phyloP scores from a whole-genome alignment of 1,140 invertebrate species.

The Drusus annulatus region DNA sequence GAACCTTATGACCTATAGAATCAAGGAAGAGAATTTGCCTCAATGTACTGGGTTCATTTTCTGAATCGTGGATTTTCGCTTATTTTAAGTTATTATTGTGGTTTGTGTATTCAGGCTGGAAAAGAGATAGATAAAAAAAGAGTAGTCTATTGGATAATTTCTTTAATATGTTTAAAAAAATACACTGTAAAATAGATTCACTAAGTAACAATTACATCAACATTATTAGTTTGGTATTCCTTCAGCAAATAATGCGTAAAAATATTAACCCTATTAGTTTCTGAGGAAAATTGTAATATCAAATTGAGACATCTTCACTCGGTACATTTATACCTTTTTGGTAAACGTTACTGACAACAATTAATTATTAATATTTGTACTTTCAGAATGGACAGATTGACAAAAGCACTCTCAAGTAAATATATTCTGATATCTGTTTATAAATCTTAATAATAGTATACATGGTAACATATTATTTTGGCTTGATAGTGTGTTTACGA shows the following conservation, averaged over 20 bases:
- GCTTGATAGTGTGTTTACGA: conserved; percentile 34
- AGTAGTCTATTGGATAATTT: conserved; percentile 45
- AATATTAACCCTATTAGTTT: conserved; percentile 58
- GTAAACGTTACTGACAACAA: conserved; percentile 37
- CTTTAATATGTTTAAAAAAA: conserved; percentile 60
- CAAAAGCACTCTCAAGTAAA: conserved; percentile 45
- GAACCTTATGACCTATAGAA: too few species aligned
- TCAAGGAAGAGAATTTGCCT: too few species aligned
- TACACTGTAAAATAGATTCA: conserved; percentile 60
- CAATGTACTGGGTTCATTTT: too few species aligned
- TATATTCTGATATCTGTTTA: conserved; percentile 32
- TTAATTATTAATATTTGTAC: conserved; percentile 44
- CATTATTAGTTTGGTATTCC: conserved; percentile 50
- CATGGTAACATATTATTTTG: conserved; percentile 56
- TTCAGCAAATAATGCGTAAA: conserved; percentile 53
- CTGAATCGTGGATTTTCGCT: too few species aligned
- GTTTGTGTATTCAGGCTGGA: too few species aligned
- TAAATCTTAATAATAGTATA: conserved; percentile 40
- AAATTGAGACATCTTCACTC: conserved; percentile 1
- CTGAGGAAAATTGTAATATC: conserved; percentile 45
- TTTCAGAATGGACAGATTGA: conserved; percentile 49
- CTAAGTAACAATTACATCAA: conserved; percentile 58
- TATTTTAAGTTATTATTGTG: too few species aligned
- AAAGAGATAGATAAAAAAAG: conserved; percentile 4
- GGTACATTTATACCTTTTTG: conserved; percentile 20